Base-by-base conservation (phyloP, 2,797 vertebrate species). In the Cynopterus sphinx region DNA sequence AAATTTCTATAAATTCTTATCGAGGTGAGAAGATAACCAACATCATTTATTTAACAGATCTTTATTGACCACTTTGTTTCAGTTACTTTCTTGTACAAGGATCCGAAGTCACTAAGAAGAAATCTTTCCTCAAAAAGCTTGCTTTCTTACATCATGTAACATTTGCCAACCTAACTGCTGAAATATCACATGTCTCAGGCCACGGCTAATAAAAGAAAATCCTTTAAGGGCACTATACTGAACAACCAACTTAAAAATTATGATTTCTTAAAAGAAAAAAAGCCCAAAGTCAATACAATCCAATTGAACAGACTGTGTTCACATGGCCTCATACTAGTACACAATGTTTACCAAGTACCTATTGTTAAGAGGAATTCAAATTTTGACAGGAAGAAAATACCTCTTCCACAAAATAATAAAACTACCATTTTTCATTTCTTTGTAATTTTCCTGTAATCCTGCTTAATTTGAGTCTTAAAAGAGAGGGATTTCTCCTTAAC, bases 291-390 rank as follows among this genome's bases (percentile, higher is more conserved):
- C 67, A 91, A 85, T 85, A 77, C 92, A 96, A 98, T 91, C 74
- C 91, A 96, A 95, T 31, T 83, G 94, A 97, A 96, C 49, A 97
- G 28, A 89, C 70, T 90, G 63, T 49, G 88, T 75, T 98, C 96
- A 94, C 77, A 92, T 93, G 94, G 84, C 87, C 95, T 96, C 87
- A 90, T 92, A 98, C 24, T 61, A 96, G 87, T 41, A 92, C 85
- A 94, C 59, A 92, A 97, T 97, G 94, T 97, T 97, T 97, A 97
- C 36, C 84, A 97, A 96, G 81, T 95, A 96, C 1, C 74, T 63
- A 95, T 51, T 97, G 83, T 94, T 79, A 86, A 95, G 89, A 92
- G 83, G 91, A 98, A 97, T 98, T 96, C 93, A 97, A 97, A 95
- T 96, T 95, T 46, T 95, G 78, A 70, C 28, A 87, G n/a, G 65